Conservation (phyloP, 2,888 invertebrate species). For the Marasmarcha lunaedactyla region DNA sequence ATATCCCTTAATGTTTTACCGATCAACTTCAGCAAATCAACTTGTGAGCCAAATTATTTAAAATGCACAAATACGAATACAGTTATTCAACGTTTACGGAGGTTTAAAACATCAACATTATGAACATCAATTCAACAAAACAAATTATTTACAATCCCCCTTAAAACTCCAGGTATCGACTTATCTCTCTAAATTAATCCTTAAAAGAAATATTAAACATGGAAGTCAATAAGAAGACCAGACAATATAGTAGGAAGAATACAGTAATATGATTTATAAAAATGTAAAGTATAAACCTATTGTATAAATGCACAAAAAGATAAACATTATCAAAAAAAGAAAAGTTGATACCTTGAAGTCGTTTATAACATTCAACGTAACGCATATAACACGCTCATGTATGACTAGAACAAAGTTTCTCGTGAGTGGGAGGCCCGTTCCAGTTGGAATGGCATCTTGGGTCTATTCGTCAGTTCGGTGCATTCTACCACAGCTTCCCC, state of each 20-base stretch:
- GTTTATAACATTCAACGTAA: constrained; percentile 39
- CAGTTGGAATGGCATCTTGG: constrained; percentile 38
- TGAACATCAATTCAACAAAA: constrained; percentile 58
- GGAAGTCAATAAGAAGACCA: no score
- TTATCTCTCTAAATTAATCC: constrained; percentile 2
- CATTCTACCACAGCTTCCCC: constrained; percentile 41
- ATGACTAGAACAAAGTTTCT: constrained; percentile 82
- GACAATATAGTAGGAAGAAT: no score
- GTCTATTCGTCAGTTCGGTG: constrained; percentile 52
- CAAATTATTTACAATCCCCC: constrained; percentile 45
- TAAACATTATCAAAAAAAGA: no score
- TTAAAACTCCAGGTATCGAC: constrained; percentile 53
- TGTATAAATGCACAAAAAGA: no score
- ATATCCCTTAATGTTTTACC: not conserved
- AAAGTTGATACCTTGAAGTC: constrained; percentile 52
- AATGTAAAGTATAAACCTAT: no score
- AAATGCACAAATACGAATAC: constrained; percentile 19
- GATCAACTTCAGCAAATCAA: constrained; percentile 1
- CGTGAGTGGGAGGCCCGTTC: constrained; percentile 75
- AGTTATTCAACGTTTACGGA: constrained; percentile 29
- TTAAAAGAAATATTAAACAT: no score
- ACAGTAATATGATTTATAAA: no score
- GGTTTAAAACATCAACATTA: constrained; percentile 56
- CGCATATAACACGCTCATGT: constrained; percentile 14
- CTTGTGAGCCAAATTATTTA: constrained; percentile 4